Percentiles rank a stretch among this genome's conserved stretches.
Evolutionary conservation across 2,113 vertebrate species (phyloP).

Genomic region (Arvicanthis niloticus): DNA sequence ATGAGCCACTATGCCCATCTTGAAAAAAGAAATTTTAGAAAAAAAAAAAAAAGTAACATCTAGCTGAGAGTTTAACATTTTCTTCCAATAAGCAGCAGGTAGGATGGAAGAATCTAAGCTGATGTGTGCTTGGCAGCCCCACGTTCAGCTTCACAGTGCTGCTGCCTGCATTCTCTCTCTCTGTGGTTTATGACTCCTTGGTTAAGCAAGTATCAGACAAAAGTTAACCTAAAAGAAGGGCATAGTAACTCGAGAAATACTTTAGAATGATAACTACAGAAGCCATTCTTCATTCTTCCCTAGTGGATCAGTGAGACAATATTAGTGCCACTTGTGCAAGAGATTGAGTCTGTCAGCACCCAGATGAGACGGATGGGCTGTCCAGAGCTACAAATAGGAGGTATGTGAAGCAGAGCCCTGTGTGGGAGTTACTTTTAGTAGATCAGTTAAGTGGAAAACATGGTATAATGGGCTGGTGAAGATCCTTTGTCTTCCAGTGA

Average conservation of each 20-base stretch:
- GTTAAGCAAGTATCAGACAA: not conserved
- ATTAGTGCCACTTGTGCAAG: slow-evolving; percentile 94
- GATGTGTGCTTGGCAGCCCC: not conserved
- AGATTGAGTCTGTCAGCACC: slow-evolving; percentile 95
- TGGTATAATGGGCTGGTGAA: not conserved
- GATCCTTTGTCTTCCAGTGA: slow-evolving; percentile 8
- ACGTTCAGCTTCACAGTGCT: not conserved
- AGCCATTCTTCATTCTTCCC: slow-evolving; percentile 45
- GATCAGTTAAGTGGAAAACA: not conserved
- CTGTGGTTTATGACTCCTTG: not conserved
- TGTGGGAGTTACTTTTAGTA: not conserved
- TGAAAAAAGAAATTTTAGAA: not conserved
- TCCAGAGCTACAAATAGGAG: slow-evolving; percentile 97
- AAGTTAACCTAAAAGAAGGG: not conserved
- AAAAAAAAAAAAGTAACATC: slow-evolving; percentile 9
- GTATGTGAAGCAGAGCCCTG: slow-evolving; percentile 82
- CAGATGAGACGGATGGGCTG: slow-evolving; percentile 96
- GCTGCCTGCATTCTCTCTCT: not conserved
- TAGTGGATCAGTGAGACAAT: slow-evolving; percentile 99
- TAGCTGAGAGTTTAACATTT: slow-evolving; percentile 40
- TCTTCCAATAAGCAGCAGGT: not conserved
- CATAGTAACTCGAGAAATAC: slow-evolving; percentile 45
- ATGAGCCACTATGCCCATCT: too few species aligned
- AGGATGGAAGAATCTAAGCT: not conserved
- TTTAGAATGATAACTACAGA: slow-evolving; percentile 38